A percentile compares a stretch with the other conserved stretches of the same genome.
Conservation (phyloP, 1,140 invertebrate species). For the Araneus ventricosus region DNA sequence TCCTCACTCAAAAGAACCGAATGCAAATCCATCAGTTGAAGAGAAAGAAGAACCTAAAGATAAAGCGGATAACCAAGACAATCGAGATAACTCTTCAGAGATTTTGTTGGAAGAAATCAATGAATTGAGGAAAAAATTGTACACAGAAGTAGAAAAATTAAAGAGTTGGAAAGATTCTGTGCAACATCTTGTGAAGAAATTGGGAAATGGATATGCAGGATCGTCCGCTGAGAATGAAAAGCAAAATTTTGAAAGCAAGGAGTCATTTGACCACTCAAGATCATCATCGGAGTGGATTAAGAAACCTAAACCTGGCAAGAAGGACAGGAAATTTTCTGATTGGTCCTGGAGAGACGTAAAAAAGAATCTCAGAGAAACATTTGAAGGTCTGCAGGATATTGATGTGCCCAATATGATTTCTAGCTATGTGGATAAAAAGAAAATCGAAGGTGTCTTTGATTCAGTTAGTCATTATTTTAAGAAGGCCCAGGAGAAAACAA, state of each 20-base stretch:
- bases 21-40: not conserved
- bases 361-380: slow-evolving; percentile 11
- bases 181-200: not conserved
- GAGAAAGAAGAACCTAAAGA: slow-evolving; percentile 6
- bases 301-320: not conserved
- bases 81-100: slow-evolving; percentile 1
- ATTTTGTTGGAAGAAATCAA: slow-evolving; percentile 13
- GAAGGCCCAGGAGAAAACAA: slow-evolving; percentile 52
- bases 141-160: not conserved
- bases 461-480: slow-evolving; percentile 41
- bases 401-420: slow-evolving; percentile 55
- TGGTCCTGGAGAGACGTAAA: slow-evolving; percentile 47
- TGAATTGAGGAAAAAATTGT: slow-evolving; percentile 10
- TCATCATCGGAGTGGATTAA: not conserved
- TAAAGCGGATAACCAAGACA: not conserved
- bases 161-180: slow-evolving; percentile 48
- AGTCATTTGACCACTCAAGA: not conserved
- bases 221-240: not conserved
- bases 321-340: not conserved
- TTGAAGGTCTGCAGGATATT: slow-evolving; percentile 26
- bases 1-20: no score
- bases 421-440: slow-evolving; percentile 46
- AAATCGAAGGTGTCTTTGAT: slow-evolving; percentile 35
- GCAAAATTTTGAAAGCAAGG: not conserved
- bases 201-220: not conserved